These are phyloP conservation scores for Brachynemurus nebulosus DNA, from an alignment of 2,888 invertebrate genomes.

Conservation along the genomic window DNA sequence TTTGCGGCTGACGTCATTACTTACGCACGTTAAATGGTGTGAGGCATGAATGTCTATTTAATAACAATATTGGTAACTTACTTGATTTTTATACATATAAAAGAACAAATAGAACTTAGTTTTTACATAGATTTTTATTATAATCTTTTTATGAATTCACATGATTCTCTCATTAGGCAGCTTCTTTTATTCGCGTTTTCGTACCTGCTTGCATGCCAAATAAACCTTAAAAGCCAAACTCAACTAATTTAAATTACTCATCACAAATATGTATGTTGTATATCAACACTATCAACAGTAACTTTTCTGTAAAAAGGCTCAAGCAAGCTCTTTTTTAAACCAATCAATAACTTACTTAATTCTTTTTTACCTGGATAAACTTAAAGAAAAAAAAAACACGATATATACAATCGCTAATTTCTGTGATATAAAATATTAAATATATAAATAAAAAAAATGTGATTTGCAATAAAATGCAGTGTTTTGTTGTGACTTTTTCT, in stretches of 20 bases:
- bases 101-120: background rate
- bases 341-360: no score
- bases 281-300: background rate
- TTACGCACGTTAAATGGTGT: slow-evolving; percentile 1
- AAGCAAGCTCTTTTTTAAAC: background rate
- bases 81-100: background rate
- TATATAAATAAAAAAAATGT: background rate
- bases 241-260: background rate
- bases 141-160: background rate
- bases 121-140: background rate
- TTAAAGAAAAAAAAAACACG: background rate
- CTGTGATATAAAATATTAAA: slow-evolving; percentile 1
- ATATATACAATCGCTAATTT: background rate
- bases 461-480: background rate
- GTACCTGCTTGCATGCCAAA: slow-evolving; percentile 1
- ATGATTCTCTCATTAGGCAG: background rate
- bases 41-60: slow-evolving; percentile 1
- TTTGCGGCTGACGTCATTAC: background rate
- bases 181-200: background rate
- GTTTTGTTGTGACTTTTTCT: slow-evolving; percentile 1
- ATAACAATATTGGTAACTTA: slow-evolving; percentile 1
- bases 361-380: background rate
- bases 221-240: background rate
- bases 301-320: slow-evolving; percentile 1
- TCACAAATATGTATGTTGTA: background rate